These are phyloP conservation scores for Meandrina meandrites DNA, from an alignment of 92 coral and sea anemone genomes.

Conservation along the genomic window DNA sequence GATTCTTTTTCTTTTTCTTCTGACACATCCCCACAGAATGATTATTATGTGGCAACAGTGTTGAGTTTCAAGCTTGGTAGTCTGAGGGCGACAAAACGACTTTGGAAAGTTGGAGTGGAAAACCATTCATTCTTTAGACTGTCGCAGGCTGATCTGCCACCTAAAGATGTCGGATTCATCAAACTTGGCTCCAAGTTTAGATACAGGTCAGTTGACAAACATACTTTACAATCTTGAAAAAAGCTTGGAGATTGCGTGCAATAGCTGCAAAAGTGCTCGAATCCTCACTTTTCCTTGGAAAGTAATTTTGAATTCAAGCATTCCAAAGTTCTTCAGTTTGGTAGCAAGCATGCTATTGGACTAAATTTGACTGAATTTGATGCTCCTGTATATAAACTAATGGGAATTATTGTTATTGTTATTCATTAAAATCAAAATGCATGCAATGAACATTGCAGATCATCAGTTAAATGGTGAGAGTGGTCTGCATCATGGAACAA, in stretches of 20 bases:
- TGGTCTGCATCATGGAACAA: too few relatives aligned
- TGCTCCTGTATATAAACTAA: too few relatives aligned
- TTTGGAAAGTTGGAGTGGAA: constrained; percentile 98
- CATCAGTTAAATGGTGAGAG: too few relatives aligned
- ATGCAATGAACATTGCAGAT: too few relatives aligned
- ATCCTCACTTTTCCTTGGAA: too few relatives aligned
- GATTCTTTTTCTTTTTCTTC: neutral
- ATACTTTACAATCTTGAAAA: neutral
- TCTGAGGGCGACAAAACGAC: constrained; percentile 87
- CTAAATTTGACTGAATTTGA: too few relatives aligned
- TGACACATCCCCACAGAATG: constrained; percentile 60
- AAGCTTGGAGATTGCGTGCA: neutral
- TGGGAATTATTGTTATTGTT: too few relatives aligned
- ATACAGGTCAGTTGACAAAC: constrained; percentile 69
- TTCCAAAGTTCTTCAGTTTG: neutral
- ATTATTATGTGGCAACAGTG: constrained; percentile 69
- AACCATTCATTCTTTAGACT: constrained; percentile 95
- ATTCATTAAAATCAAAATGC: neutral
- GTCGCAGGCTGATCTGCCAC: constrained; percentile 73
- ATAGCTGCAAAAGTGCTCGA: too few relatives aligned
- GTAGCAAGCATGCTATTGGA: neutral
- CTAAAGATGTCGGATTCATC: constrained; percentile 60
- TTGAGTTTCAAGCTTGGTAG: constrained; percentile 82
- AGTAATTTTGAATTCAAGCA: too few relatives aligned
- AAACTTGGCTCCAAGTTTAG: constrained; percentile 84